A percentile compares a stretch with the other conserved stretches of the same genome.
These are phyloP conservation scores for Uria aalge DNA, from an alignment of 2,113 vertebrate species.

Conservation along the genomic window DNA sequence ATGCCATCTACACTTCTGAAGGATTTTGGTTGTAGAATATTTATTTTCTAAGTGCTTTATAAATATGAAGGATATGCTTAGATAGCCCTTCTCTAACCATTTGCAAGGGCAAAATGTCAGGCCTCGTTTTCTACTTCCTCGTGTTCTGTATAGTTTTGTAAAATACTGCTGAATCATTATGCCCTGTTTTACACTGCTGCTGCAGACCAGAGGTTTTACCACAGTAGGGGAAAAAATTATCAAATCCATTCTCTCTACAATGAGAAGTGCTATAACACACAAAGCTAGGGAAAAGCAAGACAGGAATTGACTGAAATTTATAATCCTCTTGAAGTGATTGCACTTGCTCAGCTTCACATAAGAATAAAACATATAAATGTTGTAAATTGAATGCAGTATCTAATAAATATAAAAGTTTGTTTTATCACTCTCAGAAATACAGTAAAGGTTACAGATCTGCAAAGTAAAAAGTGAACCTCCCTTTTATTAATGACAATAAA, in stretches of 20 bases:
- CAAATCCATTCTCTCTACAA: background rate
- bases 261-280: background rate
- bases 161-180: background rate
- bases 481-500: background rate
- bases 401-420: background rate
- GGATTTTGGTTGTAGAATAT: background rate
- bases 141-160: background rate
- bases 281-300: background rate
- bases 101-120: background rate
- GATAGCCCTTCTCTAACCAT: background rate
- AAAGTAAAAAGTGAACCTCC: background rate
- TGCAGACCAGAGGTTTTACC: background rate
- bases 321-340: background rate
- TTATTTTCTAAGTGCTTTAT: background rate
- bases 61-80: background rate
- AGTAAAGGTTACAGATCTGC: background rate
- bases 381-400: background rate
- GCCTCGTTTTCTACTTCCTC: background rate
- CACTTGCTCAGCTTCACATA: background rate
- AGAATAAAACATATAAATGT: background rate
- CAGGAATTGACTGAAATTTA: background rate
- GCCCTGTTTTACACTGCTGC: background rate
- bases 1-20: background rate
- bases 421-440: background rate
- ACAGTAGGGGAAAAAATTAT: fast-evolving